Conservation (phyloP, 2,113 vertebrate species). For the Rhabdomys dilectus region DNA sequence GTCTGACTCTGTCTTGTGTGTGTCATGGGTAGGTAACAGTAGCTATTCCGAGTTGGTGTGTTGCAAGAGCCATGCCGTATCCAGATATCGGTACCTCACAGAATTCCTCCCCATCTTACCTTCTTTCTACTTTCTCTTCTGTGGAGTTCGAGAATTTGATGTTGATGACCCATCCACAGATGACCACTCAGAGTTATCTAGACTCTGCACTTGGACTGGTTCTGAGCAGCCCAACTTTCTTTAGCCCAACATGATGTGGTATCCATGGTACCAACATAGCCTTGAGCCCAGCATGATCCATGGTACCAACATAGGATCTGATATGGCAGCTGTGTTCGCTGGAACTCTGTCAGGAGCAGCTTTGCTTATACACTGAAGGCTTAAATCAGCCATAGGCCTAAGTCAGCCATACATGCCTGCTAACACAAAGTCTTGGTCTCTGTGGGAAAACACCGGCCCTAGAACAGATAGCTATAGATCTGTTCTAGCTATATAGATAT, state of each 20-base stretch:
- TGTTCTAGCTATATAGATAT: too few relatives aligned
- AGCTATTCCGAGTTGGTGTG: neutral
- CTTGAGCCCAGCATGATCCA: neutral
- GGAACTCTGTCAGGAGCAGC: neutral
- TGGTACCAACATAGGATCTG: rapidly evolving
- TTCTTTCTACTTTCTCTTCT: too few relatives aligned
- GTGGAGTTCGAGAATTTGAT: too few relatives aligned
- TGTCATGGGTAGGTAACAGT: neutral
- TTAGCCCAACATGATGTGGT: neutral
- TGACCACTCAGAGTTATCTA: neutral
- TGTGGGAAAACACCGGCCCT: too few relatives aligned
- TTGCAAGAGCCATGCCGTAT: neutral
- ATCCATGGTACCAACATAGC: rapidly evolving
- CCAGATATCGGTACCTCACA: neutral
- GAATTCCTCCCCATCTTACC: neutral
- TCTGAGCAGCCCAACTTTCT: neutral
- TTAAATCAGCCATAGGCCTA: too few relatives aligned
- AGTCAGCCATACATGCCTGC: too few relatives aligned
- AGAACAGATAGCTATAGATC: too few relatives aligned
- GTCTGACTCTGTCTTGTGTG: neutral
- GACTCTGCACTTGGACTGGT: neutral
- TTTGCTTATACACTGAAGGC: too few relatives aligned
- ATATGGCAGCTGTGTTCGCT: neutral
- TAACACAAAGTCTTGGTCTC: too few relatives aligned
- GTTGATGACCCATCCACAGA: neutral